phyloP scores from a whole-genome alignment of 2,888 invertebrate species.

The Leucoptera coffeella region DNA sequence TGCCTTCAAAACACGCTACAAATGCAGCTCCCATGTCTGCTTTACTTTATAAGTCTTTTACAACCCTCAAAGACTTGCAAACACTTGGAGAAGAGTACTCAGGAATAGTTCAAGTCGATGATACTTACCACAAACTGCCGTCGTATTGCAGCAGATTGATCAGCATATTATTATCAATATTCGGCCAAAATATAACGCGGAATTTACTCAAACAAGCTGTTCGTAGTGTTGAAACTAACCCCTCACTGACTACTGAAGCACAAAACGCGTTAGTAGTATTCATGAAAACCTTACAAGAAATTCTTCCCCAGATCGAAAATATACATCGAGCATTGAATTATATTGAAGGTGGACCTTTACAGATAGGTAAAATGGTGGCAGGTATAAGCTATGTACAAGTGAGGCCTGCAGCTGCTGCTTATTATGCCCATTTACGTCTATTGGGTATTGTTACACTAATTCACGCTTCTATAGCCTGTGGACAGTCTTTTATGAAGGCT shows the following conservation, averaged over 20 bases:
- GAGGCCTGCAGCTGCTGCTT: conserved; percentile 36
- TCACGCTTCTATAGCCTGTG: conserved; percentile 32
- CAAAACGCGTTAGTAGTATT: conserved; percentile 48
- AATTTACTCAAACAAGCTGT: conserved; percentile 46
- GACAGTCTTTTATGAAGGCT: conserved; percentile 30
- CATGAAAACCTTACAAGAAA: conserved; percentile 43
- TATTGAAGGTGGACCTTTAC: conserved; percentile 74
- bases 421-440: conserved; percentile 33
- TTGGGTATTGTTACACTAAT: conserved; percentile 32
- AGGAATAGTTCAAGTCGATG: conserved; percentile 81
- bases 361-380: conserved; percentile 72
- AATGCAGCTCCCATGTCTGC: conserved; percentile 56
- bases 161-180: conserved; percentile 59
- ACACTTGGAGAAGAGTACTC: conserved; percentile 97
- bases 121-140: conserved; percentile 61
- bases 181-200: conserved; percentile 60
- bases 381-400: conserved; percentile 73
- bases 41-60: conserved; percentile 72
- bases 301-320: conserved; percentile 57
- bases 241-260: conserved; percentile 53
- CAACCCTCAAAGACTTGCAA: conserved; percentile 77
- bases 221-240: conserved; percentile 39
- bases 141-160: conserved; percentile 52
- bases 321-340: conserved; percentile 83
- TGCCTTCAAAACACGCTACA: conserved; percentile 57